Percentiles rank a stretch among this genome's conserved stretches.
Conservation (phyloP, 1,140 invertebrate genomes). For the Lethrus apterus region DNA sequence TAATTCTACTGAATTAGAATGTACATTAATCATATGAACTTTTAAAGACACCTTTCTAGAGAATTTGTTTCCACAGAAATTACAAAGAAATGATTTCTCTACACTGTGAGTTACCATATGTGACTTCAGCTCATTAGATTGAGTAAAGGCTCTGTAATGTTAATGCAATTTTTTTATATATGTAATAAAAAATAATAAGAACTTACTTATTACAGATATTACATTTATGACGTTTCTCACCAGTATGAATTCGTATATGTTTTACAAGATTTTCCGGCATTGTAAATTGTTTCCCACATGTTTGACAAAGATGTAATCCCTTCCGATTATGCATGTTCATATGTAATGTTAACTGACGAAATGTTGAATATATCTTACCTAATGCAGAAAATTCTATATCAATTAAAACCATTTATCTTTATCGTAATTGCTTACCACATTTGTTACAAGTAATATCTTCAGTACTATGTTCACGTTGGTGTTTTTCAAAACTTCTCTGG, state of each 20-base stretch:
- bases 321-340: constrained; percentile 9
- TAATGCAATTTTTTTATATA: neutral
- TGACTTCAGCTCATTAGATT: constrained; percentile 13
- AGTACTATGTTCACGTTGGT: neutral
- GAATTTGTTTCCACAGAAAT: constrained; percentile 7
- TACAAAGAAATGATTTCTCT: constrained; percentile 9
- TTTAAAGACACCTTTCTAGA: constrained; percentile 1
- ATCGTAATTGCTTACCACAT: neutral
- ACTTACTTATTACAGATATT: constrained; percentile 4
- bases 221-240: neutral
- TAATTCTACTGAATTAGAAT: neutral
- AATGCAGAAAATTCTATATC: neutral
- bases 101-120: constrained; percentile 4
- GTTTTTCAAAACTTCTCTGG: neutral
- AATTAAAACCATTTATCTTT: neutral
- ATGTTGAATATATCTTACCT: neutral
- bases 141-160: constrained; percentile 5
- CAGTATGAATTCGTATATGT: constrained; percentile 9
- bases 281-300: constrained; percentile 8
- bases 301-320: constrained; percentile 8
- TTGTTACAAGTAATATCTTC: neutral
- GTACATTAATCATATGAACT: constrained; percentile 5
- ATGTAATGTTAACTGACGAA: neutral
- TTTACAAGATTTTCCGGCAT: constrained; percentile 8
- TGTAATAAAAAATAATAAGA: neutral